These are phyloP conservation scores for Pachypeltis micranthus DNA, from an alignment of 1,140 invertebrate species.

Conservation along the genomic window DNA sequence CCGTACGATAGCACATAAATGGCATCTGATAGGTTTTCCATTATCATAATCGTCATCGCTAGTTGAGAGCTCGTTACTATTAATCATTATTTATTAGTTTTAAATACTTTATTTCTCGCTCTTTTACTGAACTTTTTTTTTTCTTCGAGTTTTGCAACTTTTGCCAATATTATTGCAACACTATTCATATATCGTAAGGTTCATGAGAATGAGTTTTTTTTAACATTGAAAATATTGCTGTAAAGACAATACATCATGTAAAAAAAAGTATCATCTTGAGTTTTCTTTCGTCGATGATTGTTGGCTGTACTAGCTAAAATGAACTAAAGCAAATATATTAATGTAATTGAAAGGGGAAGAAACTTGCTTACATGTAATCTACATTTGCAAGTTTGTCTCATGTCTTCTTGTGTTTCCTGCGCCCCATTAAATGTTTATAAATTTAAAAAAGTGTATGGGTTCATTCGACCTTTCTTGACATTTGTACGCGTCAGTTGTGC, in stretches of 20 bases:
- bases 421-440: slow-evolving; percentile 8
- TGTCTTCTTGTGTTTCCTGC: slow-evolving; percentile 9
- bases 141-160: neutral
- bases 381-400: slow-evolving; percentile 1
- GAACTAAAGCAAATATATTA: neutral
- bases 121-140: neutral
- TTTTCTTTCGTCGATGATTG: neutral
- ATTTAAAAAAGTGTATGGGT: neutral
- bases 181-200: neutral
- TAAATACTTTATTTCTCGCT: no score
- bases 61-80: slow-evolving; percentile 2
- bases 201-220: slow-evolving; percentile 4
- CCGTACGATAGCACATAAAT: no score
- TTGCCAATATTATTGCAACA: neutral
- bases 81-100: slow-evolving; percentile 8
- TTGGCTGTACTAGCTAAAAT: slow-evolving; percentile 9
- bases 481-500: no score
- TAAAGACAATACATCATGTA: slow-evolving; percentile 3
- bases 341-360: neutral
- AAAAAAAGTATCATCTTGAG: neutral
- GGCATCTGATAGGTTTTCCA: no score
- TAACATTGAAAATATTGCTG: neutral
- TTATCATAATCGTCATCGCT: neutral
- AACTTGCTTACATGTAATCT: neutral
- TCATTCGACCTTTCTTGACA: no score